Base-by-base conservation (phyloP, 1,140 invertebrate genomes). In the Phymorhynchus buccinoides region DNA sequence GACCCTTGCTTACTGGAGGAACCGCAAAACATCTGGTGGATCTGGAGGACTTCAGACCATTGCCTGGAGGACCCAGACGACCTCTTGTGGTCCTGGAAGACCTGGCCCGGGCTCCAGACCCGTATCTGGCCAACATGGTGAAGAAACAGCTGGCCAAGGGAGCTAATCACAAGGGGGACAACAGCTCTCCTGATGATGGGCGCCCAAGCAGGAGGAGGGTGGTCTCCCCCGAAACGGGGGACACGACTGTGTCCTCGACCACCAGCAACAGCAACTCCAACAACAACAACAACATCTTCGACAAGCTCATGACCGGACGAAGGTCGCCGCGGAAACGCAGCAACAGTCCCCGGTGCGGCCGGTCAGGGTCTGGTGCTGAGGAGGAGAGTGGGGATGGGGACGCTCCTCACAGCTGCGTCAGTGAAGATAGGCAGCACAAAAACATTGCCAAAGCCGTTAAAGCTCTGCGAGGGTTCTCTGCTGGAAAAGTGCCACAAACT, bases 241-340 rank as follows among this genome's bases (percentile, higher is more conserved):
- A 81, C 80, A 66, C 52, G 30, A 81, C 52, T 1, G 52, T 66
- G 80, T 81, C 80, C 35, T 73, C 68, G 4, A 12, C 68, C n/a
- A 35, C 68, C 68, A 6, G n/a, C 30, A 18, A 6, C n/a, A 41
- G 37, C 18, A 37, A 35, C 35, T 9, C 68, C 30, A 41, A 12
- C 35, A 37, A 32, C 18, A 56, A 14, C 44, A 66, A 18, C 52
- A 81, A 81, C 80, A 81, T 66, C 52, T 81, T 81, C 39, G 80
- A 81, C 37, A 48, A 81, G 80, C 66, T 81, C 39, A 62, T 81
- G 62, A 30, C 42, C 18, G 80, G 80, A 18, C 80, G 80, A 30
- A 56, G 52, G 30, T 81, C 80, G 1, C 80, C 80, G 22, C 80
- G 80, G 27, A 37, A 37, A 27, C 80, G 80, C 3, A 81, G 80